Conservation (phyloP, 2,797 vertebrate species). For the Pangasius krempfi region DNA sequence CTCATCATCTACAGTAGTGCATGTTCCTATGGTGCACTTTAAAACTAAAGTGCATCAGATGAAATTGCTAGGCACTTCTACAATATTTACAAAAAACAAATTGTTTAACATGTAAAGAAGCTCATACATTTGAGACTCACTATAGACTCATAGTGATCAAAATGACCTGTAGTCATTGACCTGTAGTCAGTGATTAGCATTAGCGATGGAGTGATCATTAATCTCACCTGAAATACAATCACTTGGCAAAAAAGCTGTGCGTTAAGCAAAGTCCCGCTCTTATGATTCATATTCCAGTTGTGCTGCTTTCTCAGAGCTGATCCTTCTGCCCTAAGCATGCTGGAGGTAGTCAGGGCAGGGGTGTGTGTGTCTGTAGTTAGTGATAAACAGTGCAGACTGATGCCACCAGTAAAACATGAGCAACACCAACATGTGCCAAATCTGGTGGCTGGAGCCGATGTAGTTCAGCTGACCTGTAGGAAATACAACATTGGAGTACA, state of each 20-base stretch:
- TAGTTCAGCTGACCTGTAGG: constrained; percentile 93
- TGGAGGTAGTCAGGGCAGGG: constrained; percentile 77
- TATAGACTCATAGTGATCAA: not conserved
- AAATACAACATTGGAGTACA: not conserved
- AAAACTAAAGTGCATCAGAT: not conserved
- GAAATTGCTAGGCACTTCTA: constrained; percentile 43
- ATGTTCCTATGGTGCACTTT: constrained; percentile 6
- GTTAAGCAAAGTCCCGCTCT: not conserved
- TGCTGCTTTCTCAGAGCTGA: not conserved
- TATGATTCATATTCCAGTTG: not conserved
- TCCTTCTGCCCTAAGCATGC: constrained; percentile 57
- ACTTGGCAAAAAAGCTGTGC: not conserved
- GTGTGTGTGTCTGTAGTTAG: constrained; percentile 88
- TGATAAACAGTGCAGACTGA: constrained; percentile 89
- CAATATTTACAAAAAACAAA: constrained; percentile 34
- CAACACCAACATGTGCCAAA: constrained; percentile 95
- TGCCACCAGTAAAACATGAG: constrained; percentile 99
- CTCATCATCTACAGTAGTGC: not conserved
- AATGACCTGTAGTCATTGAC: not conserved
- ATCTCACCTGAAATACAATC: constrained; percentile 21
- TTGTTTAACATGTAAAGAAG: not conserved
- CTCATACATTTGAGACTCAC: not conserved
- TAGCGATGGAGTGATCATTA: not conserved
- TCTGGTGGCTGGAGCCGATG: constrained; percentile 95
- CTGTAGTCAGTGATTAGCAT: not conserved